phyloP scores from a whole-genome alignment of 1,140 invertebrate genomes.

The Drosophila tropicalis region DNA sequence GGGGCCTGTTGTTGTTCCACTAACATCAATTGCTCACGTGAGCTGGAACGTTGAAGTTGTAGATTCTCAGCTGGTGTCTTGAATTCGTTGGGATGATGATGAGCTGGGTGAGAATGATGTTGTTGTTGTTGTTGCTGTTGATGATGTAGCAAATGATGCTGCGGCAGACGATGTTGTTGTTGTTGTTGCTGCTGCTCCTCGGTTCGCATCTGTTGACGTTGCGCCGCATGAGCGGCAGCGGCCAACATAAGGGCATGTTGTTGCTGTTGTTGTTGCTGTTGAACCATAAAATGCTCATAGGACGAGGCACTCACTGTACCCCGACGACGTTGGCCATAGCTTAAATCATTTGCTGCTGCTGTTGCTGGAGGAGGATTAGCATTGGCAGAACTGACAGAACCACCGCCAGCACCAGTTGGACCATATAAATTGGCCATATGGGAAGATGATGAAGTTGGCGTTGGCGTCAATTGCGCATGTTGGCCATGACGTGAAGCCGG shows the following conservation, averaged over 20 bases:
- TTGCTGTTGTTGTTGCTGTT: constrained; percentile 74
- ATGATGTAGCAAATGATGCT: constrained; percentile 37
- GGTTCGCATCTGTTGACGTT: constrained; percentile 47
- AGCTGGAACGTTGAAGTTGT: constrained; percentile 64
- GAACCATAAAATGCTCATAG: constrained; percentile 70
- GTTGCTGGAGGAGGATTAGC: not conserved
- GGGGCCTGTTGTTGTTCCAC: constrained; percentile 27
- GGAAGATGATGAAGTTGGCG: constrained; percentile 44
- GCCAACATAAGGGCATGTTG: constrained; percentile 73
- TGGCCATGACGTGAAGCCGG: constrained; percentile 30
- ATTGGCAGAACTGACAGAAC: constrained; percentile 19
- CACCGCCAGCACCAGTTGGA: not conserved
- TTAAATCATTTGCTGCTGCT: constrained; percentile 43
- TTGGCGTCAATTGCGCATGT: constrained; percentile 61
- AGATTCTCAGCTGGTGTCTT: constrained; percentile 68
- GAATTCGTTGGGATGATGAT: constrained; percentile 53
- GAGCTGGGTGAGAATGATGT: constrained; percentile 27
- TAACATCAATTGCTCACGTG: constrained; percentile 62
- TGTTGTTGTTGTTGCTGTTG: constrained; percentile 32
- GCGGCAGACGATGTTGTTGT: constrained; percentile 25
- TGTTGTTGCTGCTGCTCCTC: constrained; percentile 49
- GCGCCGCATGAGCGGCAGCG: constrained; percentile 60
- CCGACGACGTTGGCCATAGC: constrained; percentile 62
- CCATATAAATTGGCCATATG: constrained; percentile 61
- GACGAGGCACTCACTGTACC: constrained; percentile 68